Percentiles rank a stretch among this genome's conserved stretches.
Evolutionary conservation across 92 coral and sea anemone species (phyloP).

Genomic region (Siderastrea radians): DNA sequence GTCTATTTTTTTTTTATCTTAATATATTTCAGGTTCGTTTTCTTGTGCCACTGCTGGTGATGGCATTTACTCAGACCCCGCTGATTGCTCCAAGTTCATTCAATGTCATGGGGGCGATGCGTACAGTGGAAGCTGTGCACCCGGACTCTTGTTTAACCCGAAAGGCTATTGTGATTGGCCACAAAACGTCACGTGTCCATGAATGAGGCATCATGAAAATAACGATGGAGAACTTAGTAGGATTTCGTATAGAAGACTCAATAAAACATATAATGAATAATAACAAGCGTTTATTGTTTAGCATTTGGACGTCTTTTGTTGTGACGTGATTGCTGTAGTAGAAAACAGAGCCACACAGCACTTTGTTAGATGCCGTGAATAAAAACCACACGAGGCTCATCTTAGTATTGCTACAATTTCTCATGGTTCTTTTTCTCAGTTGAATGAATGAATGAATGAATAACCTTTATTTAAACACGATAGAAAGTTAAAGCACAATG

Average conservation of each 20-base stretch:
- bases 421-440: no score
- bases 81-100: conserved; percentile 76
- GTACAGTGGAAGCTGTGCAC: conserved; percentile 44
- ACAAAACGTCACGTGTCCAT: conserved; percentile 56
- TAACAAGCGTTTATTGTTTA: background rate
- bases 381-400: no score
- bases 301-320: no score
- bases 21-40: conserved; percentile 48
- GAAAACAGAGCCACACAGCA: no score
- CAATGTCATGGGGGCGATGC: conserved; percentile 66
- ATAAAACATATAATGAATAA: background rate
- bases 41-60: conserved; percentile 65
- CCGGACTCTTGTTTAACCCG: conserved; percentile 69
- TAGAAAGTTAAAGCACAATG: no score
- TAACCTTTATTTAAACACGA: no score
- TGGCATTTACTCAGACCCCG: conserved; percentile 64
- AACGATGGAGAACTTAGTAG: background rate
- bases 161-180: conserved; percentile 81
- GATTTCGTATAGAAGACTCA: no score
- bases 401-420: no score
- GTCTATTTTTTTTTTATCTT: background rate
- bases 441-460: no score
- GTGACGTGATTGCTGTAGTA: no score
- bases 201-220: background rate
- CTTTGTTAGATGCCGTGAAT: no score